A percentile compares a stretch with the other conserved stretches of the same genome.
These are phyloP conservation scores for Petromus typicus DNA, from an alignment of 2,113 vertebrate genomes.

Conservation along the genomic window DNA sequence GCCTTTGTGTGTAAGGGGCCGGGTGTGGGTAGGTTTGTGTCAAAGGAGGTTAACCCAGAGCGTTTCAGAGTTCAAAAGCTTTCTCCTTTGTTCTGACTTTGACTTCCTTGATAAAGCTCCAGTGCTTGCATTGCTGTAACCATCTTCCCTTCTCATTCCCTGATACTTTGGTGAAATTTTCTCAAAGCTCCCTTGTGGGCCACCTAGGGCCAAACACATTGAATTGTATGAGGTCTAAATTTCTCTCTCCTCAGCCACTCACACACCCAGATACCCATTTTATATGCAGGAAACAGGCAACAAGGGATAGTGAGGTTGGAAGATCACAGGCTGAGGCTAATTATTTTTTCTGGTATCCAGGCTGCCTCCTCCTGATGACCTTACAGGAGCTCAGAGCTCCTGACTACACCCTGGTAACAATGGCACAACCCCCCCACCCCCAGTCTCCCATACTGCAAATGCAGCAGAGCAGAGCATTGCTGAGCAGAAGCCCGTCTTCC, in stretches of 20 bases:
- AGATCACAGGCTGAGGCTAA: slow-evolving; percentile 43
- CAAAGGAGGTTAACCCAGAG: neutral
- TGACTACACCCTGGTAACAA: neutral
- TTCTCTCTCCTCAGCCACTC: slow-evolving; percentile 7
- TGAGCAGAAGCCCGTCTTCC: neutral
- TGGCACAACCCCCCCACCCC: neutral
- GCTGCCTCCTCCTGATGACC: neutral
- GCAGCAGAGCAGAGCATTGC: neutral
- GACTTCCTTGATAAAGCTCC: slow-evolving; percentile 21
- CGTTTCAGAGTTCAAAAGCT: slow-evolving; percentile 21
- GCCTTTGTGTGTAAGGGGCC: neutral
- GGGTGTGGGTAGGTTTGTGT: neutral
- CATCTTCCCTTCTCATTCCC: neutral
- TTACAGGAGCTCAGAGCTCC: neutral
- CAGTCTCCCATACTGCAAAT: neutral
- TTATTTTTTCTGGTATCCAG: slow-evolving; percentile 43
- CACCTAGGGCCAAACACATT: slow-evolving; percentile 3
- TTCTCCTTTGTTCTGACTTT: slow-evolving; percentile 29
- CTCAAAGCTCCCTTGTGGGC: neutral
- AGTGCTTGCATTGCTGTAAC: slow-evolving; percentile 55
- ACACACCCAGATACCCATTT: neutral
- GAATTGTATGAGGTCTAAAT: neutral
- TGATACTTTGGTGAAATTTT: slow-evolving; percentile 48
- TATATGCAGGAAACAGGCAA: neutral
- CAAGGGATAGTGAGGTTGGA: neutral